These are phyloP conservation scores for Agraylea sexmaculata DNA, from an alignment of 1,140 invertebrate species.

Conservation along the genomic window DNA sequence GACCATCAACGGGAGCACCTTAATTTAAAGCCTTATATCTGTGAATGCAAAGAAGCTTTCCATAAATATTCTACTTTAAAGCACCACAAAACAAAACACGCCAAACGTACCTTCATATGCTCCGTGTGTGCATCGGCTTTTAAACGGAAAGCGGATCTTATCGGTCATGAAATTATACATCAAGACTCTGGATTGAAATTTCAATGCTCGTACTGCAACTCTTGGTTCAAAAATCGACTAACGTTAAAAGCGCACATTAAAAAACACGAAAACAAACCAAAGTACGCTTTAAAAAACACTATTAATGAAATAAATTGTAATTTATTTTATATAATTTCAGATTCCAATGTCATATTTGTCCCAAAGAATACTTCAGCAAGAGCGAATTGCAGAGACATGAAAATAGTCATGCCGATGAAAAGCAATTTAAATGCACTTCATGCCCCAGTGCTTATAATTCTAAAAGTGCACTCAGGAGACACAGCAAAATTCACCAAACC, in stretches of 20 bases:
- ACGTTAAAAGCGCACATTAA: conserved; percentile 16
- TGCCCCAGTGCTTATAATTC: conserved; percentile 18
- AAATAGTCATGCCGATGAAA: conserved; percentile 13
- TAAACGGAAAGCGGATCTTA: conserved; percentile 18
- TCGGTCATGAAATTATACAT: conserved; percentile 18
- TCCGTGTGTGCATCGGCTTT: conserved; percentile 15
- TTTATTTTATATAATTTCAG: conserved; percentile 10
- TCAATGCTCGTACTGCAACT: conserved; percentile 13
- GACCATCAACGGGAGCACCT: conserved; percentile 18
- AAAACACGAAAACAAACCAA: conserved; percentile 16
- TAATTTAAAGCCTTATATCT: conserved; percentile 17
- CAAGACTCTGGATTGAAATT: conserved; percentile 16
- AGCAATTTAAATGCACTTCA: conserved; percentile 11
- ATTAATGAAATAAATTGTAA: neutral
- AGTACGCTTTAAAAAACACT: conserved; percentile 8
- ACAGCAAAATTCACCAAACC: conserved; percentile 9
- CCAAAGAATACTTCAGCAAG: conserved; percentile 18
- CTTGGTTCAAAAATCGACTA: conserved; percentile 17
- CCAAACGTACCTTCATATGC: conserved; percentile 16
- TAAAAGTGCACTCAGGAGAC: conserved; percentile 11
- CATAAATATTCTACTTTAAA: conserved; percentile 13
- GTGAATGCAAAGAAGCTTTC: conserved; percentile 13
- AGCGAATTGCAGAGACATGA: conserved; percentile 16
- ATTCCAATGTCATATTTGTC: conserved; percentile 15
- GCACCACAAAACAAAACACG: conserved; percentile 16